Evolutionary conservation across 2,888 invertebrate genomes (phyloP), one percentile per base, ranked within the genome.

Genomic region (Tortricodes alternella): DNA sequence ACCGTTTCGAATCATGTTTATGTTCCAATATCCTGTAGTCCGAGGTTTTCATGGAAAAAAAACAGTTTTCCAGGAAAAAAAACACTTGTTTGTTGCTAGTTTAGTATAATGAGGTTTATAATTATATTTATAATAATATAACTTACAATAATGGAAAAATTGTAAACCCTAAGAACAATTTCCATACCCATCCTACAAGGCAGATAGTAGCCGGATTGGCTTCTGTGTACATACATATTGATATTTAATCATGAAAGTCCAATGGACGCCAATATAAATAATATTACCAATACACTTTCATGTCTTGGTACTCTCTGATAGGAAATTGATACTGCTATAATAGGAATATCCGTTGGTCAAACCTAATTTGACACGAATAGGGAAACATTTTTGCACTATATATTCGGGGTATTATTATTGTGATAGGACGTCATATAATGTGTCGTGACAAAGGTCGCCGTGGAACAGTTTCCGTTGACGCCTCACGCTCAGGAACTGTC

Each of bases 371-470:
- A 66, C 66, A 67, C 62, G 61, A 74, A 74, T 73, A 52, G 49
- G 50, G 23, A 38, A 44, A 43, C 43, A 29, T 44, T 44, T 41
- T 56, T 46, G 41, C 53, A 60, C 41, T 48, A 53, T 34, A 48
- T 48, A 60, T 73, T 74, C 71, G 72, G 68, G 73, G 71, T 69
- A 73, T 71, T 76, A 83, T 80, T 76, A 75, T 82, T 78, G 76
- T 80, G 77, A 79, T 73, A 70, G 72, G 70, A 71, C 70, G 78
- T 78, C 82, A 73, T 82, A 81, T n/a, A n/a, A n/a, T 81, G 76
- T 68, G 72, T 65, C 68, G 68, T 89, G 88, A 89, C 80, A 79
- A 75, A 86, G 88, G 85, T 85, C 79, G 71, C 49, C 67, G 67
- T 74, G 75, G 78, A 81, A 85, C 78, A 80, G 78, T 81, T 81